Base-by-base conservation (phyloP, 2,113 vertebrate genomes). In the Sula dactylatra region DNA sequence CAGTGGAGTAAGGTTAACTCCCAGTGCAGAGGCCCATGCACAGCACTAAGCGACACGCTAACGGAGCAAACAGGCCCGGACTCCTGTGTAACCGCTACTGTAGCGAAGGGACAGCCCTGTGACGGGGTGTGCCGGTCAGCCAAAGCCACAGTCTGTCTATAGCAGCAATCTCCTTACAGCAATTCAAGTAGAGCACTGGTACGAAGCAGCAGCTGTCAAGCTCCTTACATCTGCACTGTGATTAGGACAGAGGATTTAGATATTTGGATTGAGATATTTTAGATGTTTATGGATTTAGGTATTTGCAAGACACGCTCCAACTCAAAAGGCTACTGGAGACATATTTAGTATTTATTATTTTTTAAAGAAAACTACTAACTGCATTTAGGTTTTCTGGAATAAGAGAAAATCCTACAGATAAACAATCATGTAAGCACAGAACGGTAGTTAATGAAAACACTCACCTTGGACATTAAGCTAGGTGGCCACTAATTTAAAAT, bases 361-460 rank as follows among this genome's bases (percentile, higher is more conserved):
- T 95, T 73, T 11, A 93, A 79, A 61, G 34, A 87, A 90, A 95
- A 83, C 65, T 36, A 85, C 42, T 94, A 88, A 78, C 66, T 86
- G 64, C 59, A 50, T 70, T 91, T 83, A 91, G 22, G 76, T 74
- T 94, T 97, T 94, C 62, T 54, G 22, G 40, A 76, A 19, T 15
- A 65, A 76, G 44, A 90, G 78, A 91, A 73, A 96, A 91, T 88
- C 26, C 34, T 96, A 86, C 25, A 95, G 34, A 61, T 42, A 85
- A 94, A 77, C n/a, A 93, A 82, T 10, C 72, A 87, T 5, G 19
- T 42, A 93, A 90, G 76, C 69, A 80, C 21, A 86, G 66, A 86
- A 79, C 49, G n/a, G 9, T 74, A 59, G 31, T 49, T 56, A 54
- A 91, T 49, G 38, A 64, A 61, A 92, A 44, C 21, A 66, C 7